Evolutionary conservation across 2,113 vertebrate species (phyloP).

Genomic region (Odocoileus virginianus): DNA sequence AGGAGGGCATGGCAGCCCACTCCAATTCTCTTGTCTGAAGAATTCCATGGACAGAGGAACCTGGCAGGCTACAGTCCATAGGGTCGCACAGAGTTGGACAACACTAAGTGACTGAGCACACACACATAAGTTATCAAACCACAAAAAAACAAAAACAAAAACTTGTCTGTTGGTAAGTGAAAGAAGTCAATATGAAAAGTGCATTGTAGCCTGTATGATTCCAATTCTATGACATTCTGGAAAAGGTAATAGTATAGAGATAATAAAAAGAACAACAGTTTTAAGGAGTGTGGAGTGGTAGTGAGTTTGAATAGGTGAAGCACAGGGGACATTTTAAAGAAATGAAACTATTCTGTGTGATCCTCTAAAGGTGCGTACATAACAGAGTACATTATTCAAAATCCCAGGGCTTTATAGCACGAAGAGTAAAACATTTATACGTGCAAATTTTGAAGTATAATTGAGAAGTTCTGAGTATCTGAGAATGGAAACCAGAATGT

Average conservation of each 20-base stretch:
- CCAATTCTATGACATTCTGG: neutral
- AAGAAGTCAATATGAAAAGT: neutral
- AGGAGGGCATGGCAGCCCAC: neutral
- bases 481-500: neutral
- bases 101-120: neutral
- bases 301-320: neutral
- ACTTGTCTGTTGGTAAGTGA: neutral
- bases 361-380: neutral
- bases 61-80: neutral
- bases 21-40: neutral
- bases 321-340: neutral
- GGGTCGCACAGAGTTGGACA: neutral
- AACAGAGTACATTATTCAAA: neutral
- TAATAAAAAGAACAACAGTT: neutral
- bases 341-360: neutral
- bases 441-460: neutral
- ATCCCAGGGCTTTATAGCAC: neutral
- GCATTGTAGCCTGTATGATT: neutral
- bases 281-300: neutral
- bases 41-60: neutral
- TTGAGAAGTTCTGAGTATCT: neutral
- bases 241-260: neutral
- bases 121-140: neutral
- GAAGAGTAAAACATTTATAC: neutral
- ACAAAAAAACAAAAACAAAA: neutral